phyloP scores from a whole-genome alignment of 2,888 invertebrate species.

The Agrochola lota region DNA sequence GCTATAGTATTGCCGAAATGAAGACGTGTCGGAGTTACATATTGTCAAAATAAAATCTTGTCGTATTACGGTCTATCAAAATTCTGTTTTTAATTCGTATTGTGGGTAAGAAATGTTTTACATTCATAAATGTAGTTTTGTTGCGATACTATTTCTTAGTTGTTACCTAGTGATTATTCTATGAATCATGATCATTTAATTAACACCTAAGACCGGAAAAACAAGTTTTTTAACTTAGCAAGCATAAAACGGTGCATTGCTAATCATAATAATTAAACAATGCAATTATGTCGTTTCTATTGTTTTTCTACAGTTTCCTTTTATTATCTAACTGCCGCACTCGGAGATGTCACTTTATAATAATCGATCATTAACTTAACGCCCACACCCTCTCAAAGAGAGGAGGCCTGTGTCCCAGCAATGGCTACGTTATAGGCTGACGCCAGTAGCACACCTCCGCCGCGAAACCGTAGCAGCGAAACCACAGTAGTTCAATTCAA shows the following conservation, averaged over 20 bases:
- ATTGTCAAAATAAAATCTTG: too few relatives aligned
- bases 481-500: too few relatives aligned
- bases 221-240: conserved; percentile 2
- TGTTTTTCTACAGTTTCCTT: not conserved
- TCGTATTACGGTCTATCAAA: too few relatives aligned
- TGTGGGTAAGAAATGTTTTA: not conserved
- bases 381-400: too few relatives aligned
- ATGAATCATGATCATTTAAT: conserved; percentile 28
- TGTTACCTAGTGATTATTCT: not conserved
- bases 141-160: not conserved
- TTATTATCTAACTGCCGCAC: not conserved
- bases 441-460: too few relatives aligned
- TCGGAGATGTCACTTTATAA: not conserved
- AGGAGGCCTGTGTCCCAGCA: too few relatives aligned
- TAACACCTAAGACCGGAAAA: conserved; percentile 29
- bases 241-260: not conserved
- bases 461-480: too few relatives aligned
- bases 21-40: too few relatives aligned
- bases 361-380: not conserved
- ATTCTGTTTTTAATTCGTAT: too few relatives aligned
- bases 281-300: not conserved
- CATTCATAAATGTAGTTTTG: not conserved
- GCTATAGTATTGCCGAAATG: too few relatives aligned
- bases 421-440: too few relatives aligned
- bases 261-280: conserved; percentile 13